A percentile compares a stretch with the other conserved stretches of the same genome.
These are phyloP conservation scores for Aethes cnicana DNA, from an alignment of 2,888 invertebrate species.

Conservation along the genomic window DNA sequence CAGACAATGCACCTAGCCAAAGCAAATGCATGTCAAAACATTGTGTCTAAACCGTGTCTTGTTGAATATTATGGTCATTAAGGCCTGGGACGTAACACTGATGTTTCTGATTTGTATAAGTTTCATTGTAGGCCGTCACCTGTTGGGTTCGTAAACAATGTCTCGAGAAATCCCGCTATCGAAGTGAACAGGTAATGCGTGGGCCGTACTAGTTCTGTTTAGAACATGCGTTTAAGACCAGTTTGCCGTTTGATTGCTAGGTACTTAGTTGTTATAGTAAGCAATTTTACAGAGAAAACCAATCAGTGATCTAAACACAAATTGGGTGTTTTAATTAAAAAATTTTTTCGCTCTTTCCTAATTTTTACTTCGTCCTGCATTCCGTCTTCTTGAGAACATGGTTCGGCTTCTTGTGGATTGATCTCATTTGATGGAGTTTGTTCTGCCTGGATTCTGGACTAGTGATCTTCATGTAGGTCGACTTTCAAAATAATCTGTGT, in stretches of 20 bases:
- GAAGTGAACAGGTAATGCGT: slow-evolving; percentile 47
- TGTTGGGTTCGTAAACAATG: slow-evolving; percentile 64
- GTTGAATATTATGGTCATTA: slow-evolving; percentile 3
- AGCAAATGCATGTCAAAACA: slow-evolving; percentile 20
- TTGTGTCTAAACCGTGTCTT: neutral
- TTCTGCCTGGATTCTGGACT: too few relatives aligned
- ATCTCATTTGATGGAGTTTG: too few relatives aligned
- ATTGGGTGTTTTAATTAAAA: too few relatives aligned
- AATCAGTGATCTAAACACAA: too few relatives aligned
- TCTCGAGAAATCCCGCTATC: slow-evolving; percentile 58
- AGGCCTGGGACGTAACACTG: neutral
- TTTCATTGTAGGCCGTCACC: slow-evolving; percentile 56
- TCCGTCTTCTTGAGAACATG: too few relatives aligned
- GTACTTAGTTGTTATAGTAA: neutral
- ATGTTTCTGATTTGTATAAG: slow-evolving; percentile 12
- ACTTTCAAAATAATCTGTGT: too few relatives aligned
- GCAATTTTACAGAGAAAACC: neutral
- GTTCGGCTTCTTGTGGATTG: too few relatives aligned
- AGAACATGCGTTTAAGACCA: slow-evolving; percentile 5
- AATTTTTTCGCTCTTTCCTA: too few relatives aligned
- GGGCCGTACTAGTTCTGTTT: slow-evolving; percentile 31
- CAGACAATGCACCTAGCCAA: slow-evolving; percentile 21
- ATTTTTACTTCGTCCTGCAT: too few relatives aligned
- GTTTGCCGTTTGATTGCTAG: slow-evolving; percentile 11
- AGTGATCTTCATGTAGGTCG: too few relatives aligned